phyloP scores from a whole-genome alignment of 53 echinoderm and acorn worm species.

The Hippasteria phrygiana region DNA sequence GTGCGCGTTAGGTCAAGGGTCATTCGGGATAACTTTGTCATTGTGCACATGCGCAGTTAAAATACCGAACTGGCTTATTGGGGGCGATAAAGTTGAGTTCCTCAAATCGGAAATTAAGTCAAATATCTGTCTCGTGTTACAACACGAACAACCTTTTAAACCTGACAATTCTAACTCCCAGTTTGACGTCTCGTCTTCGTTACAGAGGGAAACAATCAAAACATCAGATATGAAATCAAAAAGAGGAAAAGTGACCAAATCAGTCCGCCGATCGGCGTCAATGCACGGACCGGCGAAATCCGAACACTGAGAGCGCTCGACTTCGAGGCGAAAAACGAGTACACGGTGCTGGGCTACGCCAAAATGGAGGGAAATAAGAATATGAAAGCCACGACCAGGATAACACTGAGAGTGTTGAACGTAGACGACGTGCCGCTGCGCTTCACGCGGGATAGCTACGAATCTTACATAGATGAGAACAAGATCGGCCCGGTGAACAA shows the following conservation, averaged over 20 bases:
- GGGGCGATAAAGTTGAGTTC: too few species aligned
- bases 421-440: constrained; percentile 55
- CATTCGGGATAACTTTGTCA: too few species aligned
- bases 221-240: constrained; percentile 52
- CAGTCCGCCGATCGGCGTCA: constrained; percentile 30
- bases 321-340: constrained; percentile 47
- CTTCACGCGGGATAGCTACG: constrained; percentile 60
- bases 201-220: constrained; percentile 30
- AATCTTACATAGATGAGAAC: constrained; percentile 76
- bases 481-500: constrained; percentile 67
- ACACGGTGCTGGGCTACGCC: constrained; percentile 71
- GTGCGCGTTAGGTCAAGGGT: too few species aligned
- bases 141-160: background rate
- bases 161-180: background rate
- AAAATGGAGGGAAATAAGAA: constrained; percentile 59
- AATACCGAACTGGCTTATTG: too few species aligned
- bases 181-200: background rate
- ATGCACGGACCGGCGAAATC: constrained; percentile 61
- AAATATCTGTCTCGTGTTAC: background rate
- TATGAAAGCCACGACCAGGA: constrained; percentile 57
- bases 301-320: constrained; percentile 50
- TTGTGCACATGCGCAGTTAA: too few species aligned
- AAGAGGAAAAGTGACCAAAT: constrained; percentile 36
- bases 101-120: too few species aligned
- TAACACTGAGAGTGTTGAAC: constrained; percentile 59